Conservation (phyloP, 1,140 invertebrate species). For the Cydia pomonella region DNA sequence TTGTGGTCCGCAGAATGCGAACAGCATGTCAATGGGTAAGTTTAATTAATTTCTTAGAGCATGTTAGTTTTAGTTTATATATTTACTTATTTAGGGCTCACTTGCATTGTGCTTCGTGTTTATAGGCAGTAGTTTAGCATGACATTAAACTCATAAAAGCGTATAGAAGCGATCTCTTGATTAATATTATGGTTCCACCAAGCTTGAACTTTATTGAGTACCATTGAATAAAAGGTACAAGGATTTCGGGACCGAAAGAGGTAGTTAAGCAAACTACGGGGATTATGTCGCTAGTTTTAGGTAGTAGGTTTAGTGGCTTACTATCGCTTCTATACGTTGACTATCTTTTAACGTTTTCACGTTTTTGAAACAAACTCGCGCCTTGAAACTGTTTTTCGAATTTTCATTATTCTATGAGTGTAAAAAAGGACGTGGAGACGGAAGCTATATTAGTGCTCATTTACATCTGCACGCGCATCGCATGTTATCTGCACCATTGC, state of each 20-base stretch:
- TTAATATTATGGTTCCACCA: neutral
- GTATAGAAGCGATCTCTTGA: neutral
- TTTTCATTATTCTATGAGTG: no score
- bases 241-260: no score
- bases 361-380: neutral
- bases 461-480: conserved; percentile 27
- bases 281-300: no score
- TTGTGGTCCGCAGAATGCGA: conserved; percentile 27
- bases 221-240: no score
- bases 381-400: neutral
- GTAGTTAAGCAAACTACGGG: no score
- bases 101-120: conserved; percentile 14
- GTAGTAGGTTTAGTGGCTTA: no score
- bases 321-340: neutral
- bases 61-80: neutral
- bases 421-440: neutral
- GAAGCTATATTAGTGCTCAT: neutral
- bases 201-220: no score
- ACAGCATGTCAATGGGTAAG: conserved; percentile 24
- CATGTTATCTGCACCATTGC: conserved; percentile 1
- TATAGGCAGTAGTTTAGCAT: neutral
- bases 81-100: neutral
- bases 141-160: neutral
- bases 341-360: neutral
- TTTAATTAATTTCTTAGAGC: conserved; percentile 15